phyloP scores from a whole-genome alignment of 2,113 vertebrate genomes.

The Lates calcarifer region DNA sequence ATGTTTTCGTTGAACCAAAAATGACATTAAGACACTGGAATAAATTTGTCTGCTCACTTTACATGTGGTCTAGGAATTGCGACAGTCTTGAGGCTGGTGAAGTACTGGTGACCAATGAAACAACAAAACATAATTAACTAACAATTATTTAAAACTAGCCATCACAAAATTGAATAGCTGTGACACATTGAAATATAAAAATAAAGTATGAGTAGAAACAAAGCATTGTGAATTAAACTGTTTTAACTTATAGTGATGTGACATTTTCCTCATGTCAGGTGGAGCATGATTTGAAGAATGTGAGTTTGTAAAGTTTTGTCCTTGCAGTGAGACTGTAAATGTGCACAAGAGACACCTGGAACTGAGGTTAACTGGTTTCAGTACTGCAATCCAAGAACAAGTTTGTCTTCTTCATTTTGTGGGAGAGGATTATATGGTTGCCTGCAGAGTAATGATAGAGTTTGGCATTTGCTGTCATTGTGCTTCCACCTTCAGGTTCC shows the following conservation, averaged over 20 bases:
- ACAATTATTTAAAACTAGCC: not conserved
- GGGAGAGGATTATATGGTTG: not conserved
- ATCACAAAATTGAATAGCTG: too few species aligned
- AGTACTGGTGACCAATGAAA: too few species aligned
- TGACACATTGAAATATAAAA: not conserved
- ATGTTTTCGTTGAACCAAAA: too few species aligned
- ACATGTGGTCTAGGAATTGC: too few species aligned
- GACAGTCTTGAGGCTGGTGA: too few species aligned
- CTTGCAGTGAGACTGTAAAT: too few species aligned
- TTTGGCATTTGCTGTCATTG: not conserved
- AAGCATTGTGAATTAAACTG: not conserved
- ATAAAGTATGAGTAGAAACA: not conserved
- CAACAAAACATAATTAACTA: not conserved
- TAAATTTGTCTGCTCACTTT: too few species aligned
- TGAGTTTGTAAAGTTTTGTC: not conserved
- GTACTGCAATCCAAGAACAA: not conserved
- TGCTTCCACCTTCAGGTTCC: not conserved
- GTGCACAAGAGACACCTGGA: not conserved
- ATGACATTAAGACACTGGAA: too few species aligned
- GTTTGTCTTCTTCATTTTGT: slow-evolving; percentile 1
- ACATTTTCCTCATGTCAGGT: not conserved
- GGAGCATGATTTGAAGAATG: not conserved
- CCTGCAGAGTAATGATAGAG: not conserved
- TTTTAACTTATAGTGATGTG: not conserved
- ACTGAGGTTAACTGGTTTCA: not conserved